Conservation (phyloP, 1,140 invertebrate species). For the Vanessa atalanta region DNA sequence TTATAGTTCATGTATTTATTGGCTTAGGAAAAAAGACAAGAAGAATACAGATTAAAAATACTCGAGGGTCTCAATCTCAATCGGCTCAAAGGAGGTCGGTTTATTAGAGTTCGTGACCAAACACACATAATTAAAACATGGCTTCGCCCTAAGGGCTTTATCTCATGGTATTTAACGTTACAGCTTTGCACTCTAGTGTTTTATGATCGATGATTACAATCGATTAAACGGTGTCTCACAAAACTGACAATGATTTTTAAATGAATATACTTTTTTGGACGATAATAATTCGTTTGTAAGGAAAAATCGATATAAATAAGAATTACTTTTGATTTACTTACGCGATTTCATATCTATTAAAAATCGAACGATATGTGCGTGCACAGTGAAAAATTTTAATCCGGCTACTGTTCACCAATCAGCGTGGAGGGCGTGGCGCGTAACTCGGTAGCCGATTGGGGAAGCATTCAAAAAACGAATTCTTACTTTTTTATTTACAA, state of each 20-base stretch:
- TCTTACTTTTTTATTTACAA: constrained; percentile 61
- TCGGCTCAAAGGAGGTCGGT: constrained; percentile 34
- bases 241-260: background rate
- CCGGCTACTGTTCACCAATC: constrained; percentile 70
- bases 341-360: constrained; percentile 21
- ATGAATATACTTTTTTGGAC: too few relatives aligned
- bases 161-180: constrained; percentile 35
- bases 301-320: too few relatives aligned
- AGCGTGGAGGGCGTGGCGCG: constrained; percentile 62
- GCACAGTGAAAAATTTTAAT: constrained; percentile 46
- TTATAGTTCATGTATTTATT: background rate
- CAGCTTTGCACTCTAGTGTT: constrained; percentile 21
- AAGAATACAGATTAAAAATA: constrained; percentile 34
- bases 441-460: constrained; percentile 68
- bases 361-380: constrained; percentile 17
- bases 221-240: constrained; percentile 12
- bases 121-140: constrained; percentile 44
- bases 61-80: constrained; percentile 13
- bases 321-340: background rate
- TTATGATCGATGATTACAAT: constrained; percentile 30
- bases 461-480: constrained; percentile 63
- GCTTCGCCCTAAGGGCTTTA: constrained; percentile 34
- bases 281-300: too few relatives aligned
- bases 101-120: constrained; percentile 40
- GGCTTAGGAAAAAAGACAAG: constrained; percentile 28